These are phyloP conservation scores for Thereva nobilitata DNA, from an alignment of 2,888 invertebrate species.

Conservation along the genomic window DNA sequence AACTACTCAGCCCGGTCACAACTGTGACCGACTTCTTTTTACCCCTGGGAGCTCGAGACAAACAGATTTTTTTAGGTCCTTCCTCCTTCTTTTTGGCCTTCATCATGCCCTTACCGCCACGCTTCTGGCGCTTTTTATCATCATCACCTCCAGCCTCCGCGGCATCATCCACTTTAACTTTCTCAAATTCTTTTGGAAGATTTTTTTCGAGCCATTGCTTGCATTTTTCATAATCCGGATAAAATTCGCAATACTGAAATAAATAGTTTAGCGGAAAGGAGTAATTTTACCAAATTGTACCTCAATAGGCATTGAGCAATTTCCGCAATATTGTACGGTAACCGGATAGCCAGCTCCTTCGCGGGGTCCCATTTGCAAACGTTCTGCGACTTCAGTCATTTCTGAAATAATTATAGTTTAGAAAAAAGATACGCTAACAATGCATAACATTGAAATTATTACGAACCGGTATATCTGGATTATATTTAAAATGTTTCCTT, in stretches of 20 bases:
- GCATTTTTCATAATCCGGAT: slow-evolving; percentile 96
- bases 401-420: slow-evolving; percentile 32
- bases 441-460: no score
- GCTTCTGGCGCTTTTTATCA: slow-evolving; percentile 93
- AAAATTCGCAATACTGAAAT: slow-evolving; percentile 92
- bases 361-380: slow-evolving; percentile 67
- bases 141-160: slow-evolving; percentile 80
- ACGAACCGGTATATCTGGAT: no score
- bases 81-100: slow-evolving; percentile 95
- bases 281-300: slow-evolving; percentile 55
- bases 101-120: slow-evolving; percentile 95
- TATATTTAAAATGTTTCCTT: no score
- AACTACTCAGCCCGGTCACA: slow-evolving; percentile 91
- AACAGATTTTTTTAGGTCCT: slow-evolving; percentile 80
- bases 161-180: slow-evolving; percentile 68
- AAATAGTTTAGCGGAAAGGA: slow-evolving; percentile 41
- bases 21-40: slow-evolving; percentile 99
- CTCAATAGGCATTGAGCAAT: slow-evolving; percentile 93
- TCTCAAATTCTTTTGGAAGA: slow-evolving; percentile 90
- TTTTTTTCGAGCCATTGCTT: slow-evolving; percentile 95
- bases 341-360: slow-evolving; percentile 80
- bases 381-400: slow-evolving; percentile 64
- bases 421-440: no score
- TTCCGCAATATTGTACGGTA: slow-evolving; percentile 87
- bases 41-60: slow-evolving; percentile 90